A percentile compares a stretch with the other conserved stretches of the same genome.
These are phyloP conservation scores for Papilio gigon DNA, from an alignment of 2,888 invertebrate genomes.

Conservation along the genomic window DNA sequence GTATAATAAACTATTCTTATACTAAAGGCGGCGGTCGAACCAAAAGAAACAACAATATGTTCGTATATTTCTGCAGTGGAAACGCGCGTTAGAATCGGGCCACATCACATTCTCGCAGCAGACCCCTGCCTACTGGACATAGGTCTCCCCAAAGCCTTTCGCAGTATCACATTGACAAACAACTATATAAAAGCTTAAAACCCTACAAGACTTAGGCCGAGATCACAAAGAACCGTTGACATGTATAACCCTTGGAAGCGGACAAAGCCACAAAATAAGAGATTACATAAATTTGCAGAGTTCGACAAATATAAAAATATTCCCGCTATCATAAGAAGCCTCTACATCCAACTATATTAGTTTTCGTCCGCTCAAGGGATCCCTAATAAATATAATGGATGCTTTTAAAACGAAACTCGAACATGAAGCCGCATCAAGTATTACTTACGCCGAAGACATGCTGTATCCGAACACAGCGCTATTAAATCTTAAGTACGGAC, in stretches of 20 bases:
- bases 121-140: too few relatives aligned
- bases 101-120: too few relatives aligned
- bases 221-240: not conserved
- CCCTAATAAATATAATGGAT: slow-evolving; percentile 36
- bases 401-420: slow-evolving; percentile 27
- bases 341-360: slow-evolving; percentile 32
- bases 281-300: slow-evolving; percentile 11
- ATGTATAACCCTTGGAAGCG: slow-evolving; percentile 19
- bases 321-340: not conserved
- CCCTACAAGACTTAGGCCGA: not conserved
- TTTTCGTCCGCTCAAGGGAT: slow-evolving; percentile 35
- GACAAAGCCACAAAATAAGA: slow-evolving; percentile 14
- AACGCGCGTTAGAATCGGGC: not conserved
- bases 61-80: not conserved
- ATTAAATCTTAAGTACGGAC: not conserved
- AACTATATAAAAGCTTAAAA: not conserved
- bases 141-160: too few relatives aligned
- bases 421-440: not conserved
- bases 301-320: slow-evolving; percentile 5
- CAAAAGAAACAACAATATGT: too few relatives aligned
- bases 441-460: not conserved
- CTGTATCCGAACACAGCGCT: not conserved
- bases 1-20: too few relatives aligned
- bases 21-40: too few relatives aligned
- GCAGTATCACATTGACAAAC: too few relatives aligned